Percentiles rank a stretch among this genome's conserved stretches.
These are phyloP conservation scores for Columba guinea DNA, from an alignment of 2,797 vertebrate species.

Conservation along the genomic window DNA sequence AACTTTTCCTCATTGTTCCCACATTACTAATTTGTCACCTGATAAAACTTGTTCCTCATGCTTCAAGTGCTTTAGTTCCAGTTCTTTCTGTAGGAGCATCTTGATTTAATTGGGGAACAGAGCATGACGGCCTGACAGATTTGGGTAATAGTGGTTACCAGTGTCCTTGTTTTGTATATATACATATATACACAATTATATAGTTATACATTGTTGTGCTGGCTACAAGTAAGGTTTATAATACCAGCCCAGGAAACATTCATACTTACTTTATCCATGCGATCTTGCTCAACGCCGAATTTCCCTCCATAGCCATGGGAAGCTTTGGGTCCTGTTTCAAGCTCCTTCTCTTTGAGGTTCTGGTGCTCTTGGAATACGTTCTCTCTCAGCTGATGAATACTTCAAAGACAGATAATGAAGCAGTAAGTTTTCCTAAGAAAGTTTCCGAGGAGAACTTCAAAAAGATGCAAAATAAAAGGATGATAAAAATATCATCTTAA, in stretches of 20 bases:
- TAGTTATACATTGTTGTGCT: not conserved
- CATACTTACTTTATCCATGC: constrained; percentile 91
- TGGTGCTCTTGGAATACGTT: constrained; percentile 92
- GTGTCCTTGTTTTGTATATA: not conserved
- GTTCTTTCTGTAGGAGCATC: not conserved
- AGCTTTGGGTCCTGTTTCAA: constrained; percentile 88
- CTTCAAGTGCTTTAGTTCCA: not conserved
- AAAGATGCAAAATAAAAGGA: not conserved
- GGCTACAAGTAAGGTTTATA: not conserved
- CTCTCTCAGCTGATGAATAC: constrained; percentile 89
- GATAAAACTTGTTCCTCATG: not conserved
- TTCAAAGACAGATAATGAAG: constrained; percentile 51
- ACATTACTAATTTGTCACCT: not conserved
- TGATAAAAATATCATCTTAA: not conserved
- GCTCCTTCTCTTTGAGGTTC: constrained; percentile 88
- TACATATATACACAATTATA: too few relatives aligned
- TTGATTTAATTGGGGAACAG: not conserved
- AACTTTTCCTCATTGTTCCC: not conserved
- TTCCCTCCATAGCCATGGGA: constrained; percentile 94
- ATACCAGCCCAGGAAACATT: rapidly evolving
- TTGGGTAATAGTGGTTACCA: not conserved
- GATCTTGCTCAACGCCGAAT: constrained; percentile 93
- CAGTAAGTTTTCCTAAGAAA: not conserved
- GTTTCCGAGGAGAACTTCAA: not conserved
- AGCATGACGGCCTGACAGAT: not conserved